A percentile compares a stretch with the other conserved stretches of the same genome.
These are phyloP conservation scores for Oppia nitens DNA, from an alignment of 1,140 invertebrate genomes.

Conservation along the genomic window DNA sequence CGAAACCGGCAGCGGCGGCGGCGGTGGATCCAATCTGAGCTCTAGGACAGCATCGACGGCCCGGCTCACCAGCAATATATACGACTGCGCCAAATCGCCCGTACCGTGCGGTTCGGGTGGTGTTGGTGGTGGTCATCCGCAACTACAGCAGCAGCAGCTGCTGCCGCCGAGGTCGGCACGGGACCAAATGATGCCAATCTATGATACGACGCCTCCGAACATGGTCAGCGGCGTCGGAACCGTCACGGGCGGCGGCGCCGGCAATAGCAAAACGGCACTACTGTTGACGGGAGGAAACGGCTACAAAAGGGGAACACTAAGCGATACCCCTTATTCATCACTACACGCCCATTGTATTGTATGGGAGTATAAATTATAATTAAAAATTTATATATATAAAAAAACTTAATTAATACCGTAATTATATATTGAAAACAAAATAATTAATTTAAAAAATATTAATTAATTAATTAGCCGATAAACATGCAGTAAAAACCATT, in stretches of 20 bases:
- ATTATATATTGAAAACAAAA: no score
- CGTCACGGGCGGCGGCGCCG: not conserved
- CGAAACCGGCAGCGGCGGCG: not conserved
- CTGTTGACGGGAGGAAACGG: conserved; percentile 70
- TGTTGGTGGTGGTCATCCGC: not conserved
- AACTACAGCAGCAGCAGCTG: not conserved
- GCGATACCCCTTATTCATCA: conserved; percentile 30
- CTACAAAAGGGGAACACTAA: conserved; percentile 36
- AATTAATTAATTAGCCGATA: no score
- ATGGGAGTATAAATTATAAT: conserved; percentile 72
- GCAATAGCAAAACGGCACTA: conserved; percentile 44
- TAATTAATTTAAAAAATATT: no score
- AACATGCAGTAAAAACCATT: no score
- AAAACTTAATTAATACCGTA: no score
- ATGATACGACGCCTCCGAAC: not conserved
- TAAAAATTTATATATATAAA: not conserved
- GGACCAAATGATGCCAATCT: not conserved
- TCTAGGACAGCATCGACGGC: conserved; percentile 4
- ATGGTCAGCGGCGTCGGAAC: not conserved
- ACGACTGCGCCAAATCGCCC: not conserved
- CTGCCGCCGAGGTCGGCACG: not conserved
- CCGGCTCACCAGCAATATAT: not conserved
- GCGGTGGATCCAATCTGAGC: not conserved
- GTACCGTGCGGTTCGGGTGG: not conserved
- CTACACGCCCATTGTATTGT: conserved; percentile 68